Conservation (phyloP, 2,888 invertebrate genomes). For the Masnerella sp. region DNA sequence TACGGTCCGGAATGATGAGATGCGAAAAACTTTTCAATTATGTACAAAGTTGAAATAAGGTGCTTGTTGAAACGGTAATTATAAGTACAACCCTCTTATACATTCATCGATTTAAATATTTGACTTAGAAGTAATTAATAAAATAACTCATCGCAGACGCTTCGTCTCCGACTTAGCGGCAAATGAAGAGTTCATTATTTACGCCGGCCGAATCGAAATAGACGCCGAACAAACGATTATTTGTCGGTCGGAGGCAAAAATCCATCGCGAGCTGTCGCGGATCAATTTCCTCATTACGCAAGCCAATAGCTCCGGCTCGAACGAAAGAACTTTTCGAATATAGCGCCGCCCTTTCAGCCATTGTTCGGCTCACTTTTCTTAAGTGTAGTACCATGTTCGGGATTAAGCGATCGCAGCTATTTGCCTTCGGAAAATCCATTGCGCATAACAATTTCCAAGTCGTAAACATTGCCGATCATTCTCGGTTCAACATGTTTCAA, state of each 20-base stretch:
- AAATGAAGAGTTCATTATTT: slow-evolving; percentile 33
- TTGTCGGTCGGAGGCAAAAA: slow-evolving; percentile 5
- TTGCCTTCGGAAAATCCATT: too few relatives aligned
- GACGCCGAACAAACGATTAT: slow-evolving; percentile 26
- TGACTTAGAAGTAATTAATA: slow-evolving; percentile 34
- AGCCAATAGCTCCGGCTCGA: slow-evolving; percentile 8
- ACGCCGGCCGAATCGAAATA: too few relatives aligned
- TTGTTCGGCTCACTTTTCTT: slow-evolving; percentile 3
- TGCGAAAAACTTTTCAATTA: slow-evolving; percentile 14
- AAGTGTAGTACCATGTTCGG: slow-evolving; percentile 10
- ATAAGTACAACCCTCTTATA: slow-evolving; percentile 14
- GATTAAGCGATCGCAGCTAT: slow-evolving; percentile 1
- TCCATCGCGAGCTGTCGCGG: background rate
- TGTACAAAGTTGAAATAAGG: slow-evolving; percentile 23
- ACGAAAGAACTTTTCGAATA: slow-evolving; percentile 9
- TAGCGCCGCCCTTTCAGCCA: slow-evolving; percentile 7
- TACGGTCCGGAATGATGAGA: background rate
- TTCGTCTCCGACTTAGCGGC: slow-evolving; percentile 2
- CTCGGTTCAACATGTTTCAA: too few relatives aligned
- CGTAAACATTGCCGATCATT: too few relatives aligned
- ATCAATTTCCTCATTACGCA: slow-evolving; percentile 16
- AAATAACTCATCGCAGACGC: slow-evolving; percentile 31
- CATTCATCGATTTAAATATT: slow-evolving; percentile 38
- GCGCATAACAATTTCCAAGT: too few relatives aligned
- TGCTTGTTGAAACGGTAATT: slow-evolving; percentile 17